phyloP scores from a whole-genome alignment of 2,113 vertebrate genomes.

The Meles meles region DNA sequence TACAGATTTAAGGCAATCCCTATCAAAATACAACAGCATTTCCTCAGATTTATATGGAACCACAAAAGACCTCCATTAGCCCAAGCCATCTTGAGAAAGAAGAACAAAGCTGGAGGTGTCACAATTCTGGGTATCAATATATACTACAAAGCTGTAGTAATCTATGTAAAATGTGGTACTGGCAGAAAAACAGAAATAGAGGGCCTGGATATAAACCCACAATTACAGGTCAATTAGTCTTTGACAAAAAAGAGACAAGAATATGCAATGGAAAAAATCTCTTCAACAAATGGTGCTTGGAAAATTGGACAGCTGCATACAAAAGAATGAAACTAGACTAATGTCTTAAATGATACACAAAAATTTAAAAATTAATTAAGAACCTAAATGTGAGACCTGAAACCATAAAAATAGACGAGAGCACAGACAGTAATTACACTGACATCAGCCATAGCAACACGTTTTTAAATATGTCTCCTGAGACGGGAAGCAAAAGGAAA shows the following conservation, averaged over 20 bases:
- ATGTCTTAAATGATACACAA: neutral
- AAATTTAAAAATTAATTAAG: neutral
- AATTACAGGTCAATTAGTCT: neutral
- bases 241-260: neutral
- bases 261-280: neutral
- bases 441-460: neutral
- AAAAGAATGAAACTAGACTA: neutral
- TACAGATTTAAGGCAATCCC: neutral
- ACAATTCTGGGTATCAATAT: neutral
- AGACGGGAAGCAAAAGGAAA: neutral
- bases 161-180: neutral
- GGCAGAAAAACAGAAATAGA: neutral
- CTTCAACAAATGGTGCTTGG: neutral
- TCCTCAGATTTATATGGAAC: neutral
- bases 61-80: neutral
- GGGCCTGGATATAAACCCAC: neutral
- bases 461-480: neutral
- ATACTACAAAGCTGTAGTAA: neutral
- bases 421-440: neutral
- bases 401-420: neutral
- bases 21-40: neutral
- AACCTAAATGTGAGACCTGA: neutral
- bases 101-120: neutral
- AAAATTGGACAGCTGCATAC: neutral
- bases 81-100: neutral